phyloP scores from a whole-genome alignment of 2,888 invertebrate genomes.

The Melieria picta region DNA sequence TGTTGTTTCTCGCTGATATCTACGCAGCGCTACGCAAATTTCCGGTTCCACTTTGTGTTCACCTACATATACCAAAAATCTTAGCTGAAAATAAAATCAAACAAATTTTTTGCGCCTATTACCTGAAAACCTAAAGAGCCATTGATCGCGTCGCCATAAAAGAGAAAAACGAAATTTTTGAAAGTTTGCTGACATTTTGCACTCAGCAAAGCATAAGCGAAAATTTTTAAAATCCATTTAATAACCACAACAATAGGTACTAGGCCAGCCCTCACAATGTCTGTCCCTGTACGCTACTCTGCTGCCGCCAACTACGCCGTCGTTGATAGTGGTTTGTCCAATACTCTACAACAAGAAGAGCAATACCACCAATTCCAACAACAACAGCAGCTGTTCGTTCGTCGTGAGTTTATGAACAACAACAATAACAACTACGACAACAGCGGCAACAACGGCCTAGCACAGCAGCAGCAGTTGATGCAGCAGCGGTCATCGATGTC shows the following conservation, averaged over 20 bases:
- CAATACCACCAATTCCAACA: slow-evolving; percentile 59
- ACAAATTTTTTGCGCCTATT: slow-evolving; percentile 46
- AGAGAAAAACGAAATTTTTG: slow-evolving; percentile 45
- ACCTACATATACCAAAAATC: slow-evolving; percentile 12
- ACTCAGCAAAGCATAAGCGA: slow-evolving; percentile 20
- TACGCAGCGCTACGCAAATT: not conserved
- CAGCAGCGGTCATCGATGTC: slow-evolving; percentile 64
- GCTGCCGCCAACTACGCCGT: slow-evolving; percentile 66
- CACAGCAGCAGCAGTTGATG: slow-evolving; percentile 63
- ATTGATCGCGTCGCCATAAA: slow-evolving; percentile 5
- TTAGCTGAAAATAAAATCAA: slow-evolving; percentile 62
- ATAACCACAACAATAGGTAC: slow-evolving; percentile 58
- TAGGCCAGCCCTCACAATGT: slow-evolving; percentile 68
- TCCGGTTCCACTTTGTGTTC: slow-evolving; percentile 15
- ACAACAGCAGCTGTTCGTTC: slow-evolving; percentile 45
- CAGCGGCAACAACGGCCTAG: slow-evolving; percentile 52
- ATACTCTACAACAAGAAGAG: slow-evolving; percentile 62
- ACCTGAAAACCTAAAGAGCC: slow-evolving; percentile 29
- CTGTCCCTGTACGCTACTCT: slow-evolving; percentile 68
- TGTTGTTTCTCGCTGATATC: slow-evolving; percentile 44
- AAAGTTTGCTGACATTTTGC: slow-evolving; percentile 40
- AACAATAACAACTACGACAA: slow-evolving; percentile 44
- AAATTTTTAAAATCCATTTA: slow-evolving; percentile 15
- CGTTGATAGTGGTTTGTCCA: slow-evolving; percentile 64
- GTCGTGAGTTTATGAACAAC: slow-evolving; percentile 47